Evolutionary conservation across 2,888 invertebrate genomes (phyloP).

Genomic region (Atethmia centrago): DNA sequence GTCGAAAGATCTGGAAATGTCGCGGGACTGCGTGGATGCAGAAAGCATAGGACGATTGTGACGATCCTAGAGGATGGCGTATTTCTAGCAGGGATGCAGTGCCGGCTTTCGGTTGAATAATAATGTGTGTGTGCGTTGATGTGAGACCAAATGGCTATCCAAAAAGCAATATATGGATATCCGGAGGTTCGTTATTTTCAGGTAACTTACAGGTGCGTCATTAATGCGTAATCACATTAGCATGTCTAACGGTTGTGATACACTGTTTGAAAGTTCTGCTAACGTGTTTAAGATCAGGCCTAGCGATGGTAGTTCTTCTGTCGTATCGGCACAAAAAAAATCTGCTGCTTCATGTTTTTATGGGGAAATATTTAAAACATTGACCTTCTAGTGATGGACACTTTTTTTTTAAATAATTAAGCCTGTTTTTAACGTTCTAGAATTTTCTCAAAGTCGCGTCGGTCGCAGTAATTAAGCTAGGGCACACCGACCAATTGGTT

Average conservation of each 20-base stretch:
- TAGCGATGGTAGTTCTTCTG: neutral
- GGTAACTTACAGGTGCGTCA: slow-evolving; percentile 26
- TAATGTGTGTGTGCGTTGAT: neutral
- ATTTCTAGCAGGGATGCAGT: neutral
- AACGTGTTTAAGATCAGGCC: neutral
- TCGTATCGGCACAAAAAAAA: neutral
- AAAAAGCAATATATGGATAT: neutral
- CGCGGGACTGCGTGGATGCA: no score
- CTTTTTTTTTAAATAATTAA: no score
- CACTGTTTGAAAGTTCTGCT: slow-evolving; percentile 10
- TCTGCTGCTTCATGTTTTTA: neutral
- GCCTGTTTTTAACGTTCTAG: no score
- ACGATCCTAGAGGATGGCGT: no score
- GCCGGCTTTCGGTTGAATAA: neutral
- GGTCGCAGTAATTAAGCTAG: no score
- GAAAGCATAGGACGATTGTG: neutral
- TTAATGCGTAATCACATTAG: slow-evolving; percentile 47
- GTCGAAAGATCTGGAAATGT: no score
- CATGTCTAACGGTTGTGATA: slow-evolving; percentile 36
- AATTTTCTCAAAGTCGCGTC: no score
- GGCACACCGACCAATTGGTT: no score
- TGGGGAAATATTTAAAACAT: no score
- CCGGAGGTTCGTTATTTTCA: slow-evolving; percentile 7
- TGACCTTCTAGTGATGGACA: no score
- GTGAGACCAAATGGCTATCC: no score